phyloP scores from a whole-genome alignment of 2,888 invertebrate species.

The Coremacera marginata region DNA sequence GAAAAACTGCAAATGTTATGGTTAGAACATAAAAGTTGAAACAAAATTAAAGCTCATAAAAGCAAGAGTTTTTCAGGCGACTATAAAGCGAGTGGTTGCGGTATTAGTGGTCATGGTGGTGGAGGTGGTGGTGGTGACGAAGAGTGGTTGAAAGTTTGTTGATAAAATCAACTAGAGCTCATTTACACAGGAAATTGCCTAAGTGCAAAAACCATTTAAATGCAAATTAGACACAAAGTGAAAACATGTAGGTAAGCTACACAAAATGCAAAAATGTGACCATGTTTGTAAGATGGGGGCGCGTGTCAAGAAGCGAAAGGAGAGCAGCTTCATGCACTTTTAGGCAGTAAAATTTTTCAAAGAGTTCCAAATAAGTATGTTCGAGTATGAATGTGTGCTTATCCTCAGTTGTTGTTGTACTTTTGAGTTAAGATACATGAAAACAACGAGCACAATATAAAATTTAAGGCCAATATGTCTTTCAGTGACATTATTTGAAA shows the following conservation, averaged over 20 bases:
- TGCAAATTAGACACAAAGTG: constrained; percentile 66
- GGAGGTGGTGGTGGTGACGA: neutral
- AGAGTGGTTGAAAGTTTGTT: neutral
- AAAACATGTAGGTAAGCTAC: constrained; percentile 57
- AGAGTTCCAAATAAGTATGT: too few species aligned
- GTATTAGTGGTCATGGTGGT: neutral
- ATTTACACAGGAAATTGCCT: constrained; percentile 65
- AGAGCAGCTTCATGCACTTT: too few species aligned
- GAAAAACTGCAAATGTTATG: neutral
- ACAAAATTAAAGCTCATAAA: neutral
- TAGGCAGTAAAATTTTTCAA: too few species aligned
- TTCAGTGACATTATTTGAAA: too few species aligned
- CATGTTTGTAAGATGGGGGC: neutral
- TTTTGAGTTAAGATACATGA: too few species aligned
- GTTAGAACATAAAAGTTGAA: neutral
- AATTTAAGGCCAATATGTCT: too few species aligned
- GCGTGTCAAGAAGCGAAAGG: too few species aligned
- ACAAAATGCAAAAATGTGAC: neutral
- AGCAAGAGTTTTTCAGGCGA: neutral
- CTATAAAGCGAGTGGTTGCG: neutral
- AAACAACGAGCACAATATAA: too few species aligned
- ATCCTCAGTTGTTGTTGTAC: too few species aligned
- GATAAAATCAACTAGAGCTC: constrained; percentile 52
- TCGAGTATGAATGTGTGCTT: too few species aligned
- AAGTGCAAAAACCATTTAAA: constrained; percentile 67